phyloP scores from a whole-genome alignment of 2,797 vertebrate genomes.

The Microchirus variegatus region DNA sequence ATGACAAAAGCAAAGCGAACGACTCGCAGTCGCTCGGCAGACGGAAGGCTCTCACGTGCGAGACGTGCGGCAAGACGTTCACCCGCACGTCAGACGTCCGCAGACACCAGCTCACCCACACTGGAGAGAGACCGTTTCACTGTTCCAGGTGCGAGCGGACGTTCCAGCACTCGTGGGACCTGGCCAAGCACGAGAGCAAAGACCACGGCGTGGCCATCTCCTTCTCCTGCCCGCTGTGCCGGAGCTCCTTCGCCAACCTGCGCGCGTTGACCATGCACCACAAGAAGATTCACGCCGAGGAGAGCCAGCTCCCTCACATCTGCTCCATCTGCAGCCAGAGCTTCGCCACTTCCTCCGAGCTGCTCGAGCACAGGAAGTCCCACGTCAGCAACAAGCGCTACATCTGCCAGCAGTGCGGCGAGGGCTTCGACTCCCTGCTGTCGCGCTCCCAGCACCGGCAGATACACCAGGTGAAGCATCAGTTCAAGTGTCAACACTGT shows the following conservation, averaged over 20 bases:
- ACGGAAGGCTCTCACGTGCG: slow-evolving; percentile 60
- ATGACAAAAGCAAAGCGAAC: not conserved
- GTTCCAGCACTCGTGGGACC: slow-evolving; percentile 85
- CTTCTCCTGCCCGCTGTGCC: slow-evolving; percentile 76
- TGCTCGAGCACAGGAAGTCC: slow-evolving; percentile 73
- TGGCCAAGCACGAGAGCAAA: slow-evolving; percentile 80
- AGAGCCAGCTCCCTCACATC: slow-evolving; percentile 71
- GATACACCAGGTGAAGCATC: slow-evolving; percentile 65
- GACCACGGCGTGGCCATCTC: slow-evolving; percentile 66
- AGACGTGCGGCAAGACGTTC: slow-evolving; percentile 77
- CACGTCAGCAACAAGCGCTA: slow-evolving; percentile 73
- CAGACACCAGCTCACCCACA: slow-evolving; percentile 83
- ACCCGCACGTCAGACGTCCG: slow-evolving; percentile 79
- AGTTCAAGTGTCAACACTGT: slow-evolving; percentile 79
- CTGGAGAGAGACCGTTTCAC: slow-evolving; percentile 80
- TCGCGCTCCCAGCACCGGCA: slow-evolving; percentile 77
- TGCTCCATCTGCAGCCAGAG: slow-evolving; percentile 82
- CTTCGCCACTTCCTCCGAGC: slow-evolving; percentile 55
- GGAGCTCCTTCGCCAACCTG: slow-evolving; percentile 72
- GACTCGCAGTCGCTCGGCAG: slow-evolving; percentile 5
- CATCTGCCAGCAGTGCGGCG: slow-evolving; percentile 78
- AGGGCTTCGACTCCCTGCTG: slow-evolving; percentile 76
- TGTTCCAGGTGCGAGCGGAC: slow-evolving; percentile 80
- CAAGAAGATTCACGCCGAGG: slow-evolving; percentile 65
- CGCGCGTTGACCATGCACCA: slow-evolving; percentile 75